Evolutionary conservation across 1,140 invertebrate species (phyloP), one percentile per base, ranked within the genome.

Genomic region (Pogonomyrmex californicus): DNA sequence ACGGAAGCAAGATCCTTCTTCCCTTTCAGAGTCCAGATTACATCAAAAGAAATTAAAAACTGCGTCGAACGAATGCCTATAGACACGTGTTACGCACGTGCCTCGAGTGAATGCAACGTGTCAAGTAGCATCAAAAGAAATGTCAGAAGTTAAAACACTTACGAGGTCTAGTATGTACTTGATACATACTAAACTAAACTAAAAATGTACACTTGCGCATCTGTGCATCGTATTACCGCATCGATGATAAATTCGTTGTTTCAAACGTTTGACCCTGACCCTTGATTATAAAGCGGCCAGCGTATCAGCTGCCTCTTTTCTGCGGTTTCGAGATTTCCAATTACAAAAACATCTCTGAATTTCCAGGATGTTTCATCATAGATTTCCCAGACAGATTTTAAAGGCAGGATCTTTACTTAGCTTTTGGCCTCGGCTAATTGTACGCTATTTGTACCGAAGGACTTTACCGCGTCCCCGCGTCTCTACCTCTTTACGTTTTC

Each of bases 91-190:
- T 7, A 44, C 41, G 41, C 23, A 23, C 23, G 12, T 14, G 36
- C 14, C 23, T 23, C 23, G 23, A 2, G 36, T 17, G 38, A 58
- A 66, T 14, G n/a, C 65, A 23, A 66, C 1, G 65, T n/a, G 9
- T 68, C 7, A 68, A 68, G 65, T 47, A 23, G 17, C 41, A 12
- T 68, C 41, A 4, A 68, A 68, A 68, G 44, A 68, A n/a, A n/a
- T 66, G 65, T 68, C 65, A 68, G 47, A 41, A 41, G 65, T 68
- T 41, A 68, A 68, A 41, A 41, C 10, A 30, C 7, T 14, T 9
- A 4, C 41, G 65, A 68, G 1, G 10, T 47, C 41, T 41, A 10
- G n/a, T 44, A 23, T 23, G 63, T 41, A 44, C 65, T 68, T 41
- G 65, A n/a, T n/a, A n/a, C n/a, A n/a, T n/a, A n/a, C n/a, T n/a